These are phyloP conservation scores for Lophius piscatorius DNA, from an alignment of 2,113 vertebrate species.

Conservation along the genomic window DNA sequence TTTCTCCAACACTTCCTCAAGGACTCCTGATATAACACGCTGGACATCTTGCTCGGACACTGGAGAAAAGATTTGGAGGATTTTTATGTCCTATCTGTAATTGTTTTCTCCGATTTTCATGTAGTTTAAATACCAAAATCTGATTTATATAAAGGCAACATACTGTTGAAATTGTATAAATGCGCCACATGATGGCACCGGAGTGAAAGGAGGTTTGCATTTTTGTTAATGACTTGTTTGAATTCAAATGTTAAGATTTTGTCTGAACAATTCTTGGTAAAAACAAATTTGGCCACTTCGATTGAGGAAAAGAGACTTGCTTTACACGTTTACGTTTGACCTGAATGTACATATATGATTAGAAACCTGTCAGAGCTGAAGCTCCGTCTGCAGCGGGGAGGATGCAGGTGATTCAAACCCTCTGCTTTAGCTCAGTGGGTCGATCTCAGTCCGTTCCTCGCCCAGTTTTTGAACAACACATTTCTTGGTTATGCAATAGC, in stretches of 20 bases:
- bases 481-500: constrained; percentile 47
- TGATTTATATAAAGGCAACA: constrained; percentile 61
- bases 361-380: constrained; percentile 33
- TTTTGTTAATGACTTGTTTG: constrained; percentile 6
- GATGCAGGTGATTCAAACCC: constrained; percentile 25
- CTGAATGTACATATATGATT: constrained; percentile 62
- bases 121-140: constrained; percentile 64
- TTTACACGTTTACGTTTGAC: constrained; percentile 26
- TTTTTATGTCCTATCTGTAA: constrained; percentile 41
- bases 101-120: constrained; percentile 63
- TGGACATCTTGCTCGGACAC: constrained; percentile 43
- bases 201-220: constrained; percentile 10
- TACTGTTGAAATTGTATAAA: constrained; percentile 36
- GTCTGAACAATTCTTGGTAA: neutral
- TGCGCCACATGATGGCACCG: constrained; percentile 7
- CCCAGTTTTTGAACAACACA: constrained; percentile 28
- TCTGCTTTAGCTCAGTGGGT: constrained; percentile 34
- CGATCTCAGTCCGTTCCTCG: constrained; percentile 17
- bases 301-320: constrained; percentile 28
- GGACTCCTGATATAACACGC: constrained; percentile 25
- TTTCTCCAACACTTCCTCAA: constrained; percentile 18
- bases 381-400: constrained; percentile 18
- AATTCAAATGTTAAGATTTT: constrained; percentile 11
- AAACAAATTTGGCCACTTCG: constrained; percentile 19
- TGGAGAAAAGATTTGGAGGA: constrained; percentile 15